Evolutionary conservation across 2,888 invertebrate genomes (phyloP), one percentile per base, ranked within the genome.

Genomic region (Deroplatys truncata): DNA sequence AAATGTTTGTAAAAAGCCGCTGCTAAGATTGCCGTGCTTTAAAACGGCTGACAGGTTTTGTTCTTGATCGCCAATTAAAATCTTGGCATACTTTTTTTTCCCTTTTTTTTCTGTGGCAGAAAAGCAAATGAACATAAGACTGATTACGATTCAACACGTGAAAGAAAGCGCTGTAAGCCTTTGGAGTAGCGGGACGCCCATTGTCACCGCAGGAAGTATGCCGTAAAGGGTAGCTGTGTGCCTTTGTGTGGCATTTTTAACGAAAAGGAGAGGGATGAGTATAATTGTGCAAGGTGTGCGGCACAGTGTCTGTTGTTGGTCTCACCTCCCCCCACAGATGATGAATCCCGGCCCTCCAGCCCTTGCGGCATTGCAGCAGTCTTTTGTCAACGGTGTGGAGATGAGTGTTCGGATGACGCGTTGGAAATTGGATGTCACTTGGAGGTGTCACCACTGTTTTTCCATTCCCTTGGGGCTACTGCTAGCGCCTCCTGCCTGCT

Each of bases 391-490:
- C 85, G 88, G 16, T 43, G 84, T 84, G 35, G 86, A 49, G 43
- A 86, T 86, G 86, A 86, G 88, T 84, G 85, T 85, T 87, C 84
- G 88, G 31, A 93, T 93, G 93, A 93, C 93, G 93, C 92, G 92
- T 92, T 93, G 93, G 93, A 94, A 94, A 93, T 94, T 93, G 93
- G 93, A 93, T 93, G 93, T 93, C 93, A 93, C 93, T 93, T 93
- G 72, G 93, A 93, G 93, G 93, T 93, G 93, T 93, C 93, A 93
- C 93, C 92, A 93, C 93, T 93, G 93, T 93, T 90, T 90, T 90
- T 90, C 90, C 87, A 84, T 29, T 86, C 88, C 43, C 35, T n/a
- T 25, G 87, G 87, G n/a, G 43, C 86, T 28, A 86, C 86, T 84
- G 84, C 29, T 35, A 43, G 16, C 84, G 25, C 88, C 83, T 43